Evolutionary conservation across 2,113 vertebrate species (phyloP), one percentile per base, ranked within the genome.

Genomic region (Entomyzon cyanotis): DNA sequence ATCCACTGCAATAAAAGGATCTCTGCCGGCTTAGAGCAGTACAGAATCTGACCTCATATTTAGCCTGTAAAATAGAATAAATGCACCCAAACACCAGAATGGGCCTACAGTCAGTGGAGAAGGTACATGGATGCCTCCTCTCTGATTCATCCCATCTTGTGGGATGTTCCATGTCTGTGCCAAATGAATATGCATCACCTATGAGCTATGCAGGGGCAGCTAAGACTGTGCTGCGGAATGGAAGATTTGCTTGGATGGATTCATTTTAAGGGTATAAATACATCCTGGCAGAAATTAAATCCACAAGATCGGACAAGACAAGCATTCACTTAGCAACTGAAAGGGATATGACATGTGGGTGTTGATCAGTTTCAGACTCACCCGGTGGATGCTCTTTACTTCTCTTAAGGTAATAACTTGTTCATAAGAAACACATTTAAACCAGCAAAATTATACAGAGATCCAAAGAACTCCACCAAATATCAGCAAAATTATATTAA

Each of bases 201-300:
- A 50, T 16, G 47, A 93, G 62, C 33, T 82, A 50, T 8, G 39
- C 58, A 47, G 42, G 1, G 22, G 46, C 28, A 76, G 42, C 62
- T 91, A 44, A 75, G 52, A 59, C 9, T 46, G 56, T 10, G 18
- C 46, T 58, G 93, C 31, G 24, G 86, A 91, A 84, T 0, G 22
- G 39, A 76, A 49, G 65, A 73, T 46, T 76, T 15, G 49, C 86
- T 89, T 88, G 87, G 35, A 52, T 81, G 63, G 63, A 70, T 85
- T 77, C 2, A 3, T 86, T 76, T 80, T 86, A 78, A 65, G 89
- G 87, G 50, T 58, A 94, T 16, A 87, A 88, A 92, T 39, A 94
- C 41, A 89, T 35, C 68, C 88, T 84, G 63, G 21, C 69, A 95
- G 88, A 94, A 97, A 94, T 80, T 90, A 93, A 87, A 85, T 83